These are phyloP conservation scores for Chrysomallon squamiferum DNA, from an alignment of 1,140 invertebrate species.

Conservation along the genomic window DNA sequence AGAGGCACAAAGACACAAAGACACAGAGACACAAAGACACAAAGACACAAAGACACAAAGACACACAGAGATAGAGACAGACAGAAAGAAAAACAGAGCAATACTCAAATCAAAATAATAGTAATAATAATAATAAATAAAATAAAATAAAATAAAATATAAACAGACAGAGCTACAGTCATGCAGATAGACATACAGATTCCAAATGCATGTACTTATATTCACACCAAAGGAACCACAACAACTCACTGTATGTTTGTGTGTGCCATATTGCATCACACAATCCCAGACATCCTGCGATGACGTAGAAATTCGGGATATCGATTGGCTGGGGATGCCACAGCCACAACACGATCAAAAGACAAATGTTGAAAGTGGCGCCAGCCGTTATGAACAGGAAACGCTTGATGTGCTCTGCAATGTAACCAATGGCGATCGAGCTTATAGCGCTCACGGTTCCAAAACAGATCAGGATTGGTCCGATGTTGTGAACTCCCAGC, in stretches of 20 bases:
- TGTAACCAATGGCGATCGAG: conserved; percentile 57
- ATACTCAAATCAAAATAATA: too few species aligned
- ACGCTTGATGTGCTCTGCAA: conserved; percentile 60
- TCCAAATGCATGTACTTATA: too few species aligned
- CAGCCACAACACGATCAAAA: conserved; percentile 61
- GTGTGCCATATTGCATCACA: conserved; percentile 66
- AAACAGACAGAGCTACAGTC: too few species aligned
- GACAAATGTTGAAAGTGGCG: conserved; percentile 60
- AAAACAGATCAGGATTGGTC: conserved; percentile 60
- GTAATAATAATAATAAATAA: too few species aligned
- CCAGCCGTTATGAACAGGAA: conserved; percentile 59
- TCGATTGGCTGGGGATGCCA: conserved; percentile 61
- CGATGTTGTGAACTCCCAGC: conserved; percentile 60
- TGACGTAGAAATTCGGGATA: conserved; percentile 64
- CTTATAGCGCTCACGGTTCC: conserved; percentile 59
- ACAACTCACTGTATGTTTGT: conserved; percentile 62
- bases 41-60: too few species aligned
- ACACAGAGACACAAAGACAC: too few species aligned
- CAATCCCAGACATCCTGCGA: conserved; percentile 62
- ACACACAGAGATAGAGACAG: too few species aligned
- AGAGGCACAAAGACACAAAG: too few species aligned
- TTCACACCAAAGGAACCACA: too few species aligned
- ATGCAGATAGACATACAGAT: too few species aligned
- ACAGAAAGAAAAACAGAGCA: too few species aligned
- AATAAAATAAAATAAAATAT: too few species aligned